Conservation (phyloP, 2,113 vertebrate genomes). For the Cryptoleucopteryx plumbea region DNA sequence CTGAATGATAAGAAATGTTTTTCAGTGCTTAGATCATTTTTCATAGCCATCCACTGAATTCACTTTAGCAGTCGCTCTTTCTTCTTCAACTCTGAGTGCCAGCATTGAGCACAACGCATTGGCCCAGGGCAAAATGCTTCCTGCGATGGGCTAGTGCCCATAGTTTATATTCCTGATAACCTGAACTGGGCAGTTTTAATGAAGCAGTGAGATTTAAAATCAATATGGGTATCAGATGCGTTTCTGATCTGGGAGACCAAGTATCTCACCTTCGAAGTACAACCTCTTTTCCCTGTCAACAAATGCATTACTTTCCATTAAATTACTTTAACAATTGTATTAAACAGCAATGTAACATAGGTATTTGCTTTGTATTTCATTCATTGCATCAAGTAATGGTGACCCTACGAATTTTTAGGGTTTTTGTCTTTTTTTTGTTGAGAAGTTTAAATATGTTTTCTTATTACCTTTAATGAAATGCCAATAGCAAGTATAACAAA, state of each 20-base stretch:
- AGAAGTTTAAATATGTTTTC: background rate
- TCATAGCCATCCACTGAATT: background rate
- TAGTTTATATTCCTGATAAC: background rate
- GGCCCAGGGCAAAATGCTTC: background rate
- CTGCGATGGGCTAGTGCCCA: no score
- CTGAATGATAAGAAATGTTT: background rate
- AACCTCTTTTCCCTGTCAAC: background rate
- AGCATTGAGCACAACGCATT: accelerated
- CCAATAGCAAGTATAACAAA: background rate
- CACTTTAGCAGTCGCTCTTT: background rate
- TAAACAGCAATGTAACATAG: background rate
- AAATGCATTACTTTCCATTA: background rate
- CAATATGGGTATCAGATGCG: background rate
- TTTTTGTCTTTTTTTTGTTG: background rate
- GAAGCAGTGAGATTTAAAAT: background rate
- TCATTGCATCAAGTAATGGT: background rate
- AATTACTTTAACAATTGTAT: background rate
- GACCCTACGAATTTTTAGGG: background rate
- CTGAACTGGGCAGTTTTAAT: background rate
- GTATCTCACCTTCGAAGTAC: background rate
- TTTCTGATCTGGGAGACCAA: background rate
- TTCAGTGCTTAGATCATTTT: background rate
- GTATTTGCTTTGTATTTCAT: background rate
- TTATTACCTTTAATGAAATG: background rate
- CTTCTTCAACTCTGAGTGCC: background rate